Evolutionary conservation across 1,140 invertebrate species (phyloP).

Genomic region (Cephus cinctus): DNA sequence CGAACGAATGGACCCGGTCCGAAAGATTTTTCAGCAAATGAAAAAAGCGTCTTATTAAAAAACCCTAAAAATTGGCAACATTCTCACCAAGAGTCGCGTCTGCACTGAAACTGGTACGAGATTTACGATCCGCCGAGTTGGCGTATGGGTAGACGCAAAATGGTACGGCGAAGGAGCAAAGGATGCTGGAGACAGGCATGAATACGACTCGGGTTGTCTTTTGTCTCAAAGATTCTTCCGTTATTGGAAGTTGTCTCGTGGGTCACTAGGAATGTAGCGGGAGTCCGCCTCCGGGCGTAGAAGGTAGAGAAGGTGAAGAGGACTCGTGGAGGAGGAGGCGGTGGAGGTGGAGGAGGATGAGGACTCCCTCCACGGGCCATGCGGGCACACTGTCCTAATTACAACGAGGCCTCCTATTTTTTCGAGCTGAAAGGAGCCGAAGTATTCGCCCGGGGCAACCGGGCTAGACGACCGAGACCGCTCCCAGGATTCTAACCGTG

Average conservation of each 20-base stretch:
- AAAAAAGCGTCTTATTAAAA: no score
- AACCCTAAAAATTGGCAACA: no score
- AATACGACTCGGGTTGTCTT: no score
- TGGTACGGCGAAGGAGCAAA: no score
- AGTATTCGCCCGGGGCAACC: conserved; percentile 48
- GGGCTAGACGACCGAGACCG: conserved; percentile 42
- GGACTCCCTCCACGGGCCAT: conserved; percentile 41
- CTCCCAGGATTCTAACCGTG: conserved; percentile 30
- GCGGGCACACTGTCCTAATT: conserved; percentile 57
- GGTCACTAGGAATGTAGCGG: conserved; percentile 49
- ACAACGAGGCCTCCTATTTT: conserved; percentile 50
- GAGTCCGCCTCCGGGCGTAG: conserved; percentile 27
- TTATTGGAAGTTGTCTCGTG: conserved; percentile 37
- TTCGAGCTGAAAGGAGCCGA: conserved; percentile 49
- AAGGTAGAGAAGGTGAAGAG: conserved; percentile 24
- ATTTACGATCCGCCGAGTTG: no score
- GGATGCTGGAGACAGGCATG: no score
- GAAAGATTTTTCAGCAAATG: no score
- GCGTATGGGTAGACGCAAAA: no score
- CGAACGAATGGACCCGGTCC: no score
- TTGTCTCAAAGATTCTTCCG: no score
- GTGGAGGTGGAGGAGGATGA: conserved; percentile 30
- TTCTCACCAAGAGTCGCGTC: no score
- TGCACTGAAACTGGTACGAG: no score
- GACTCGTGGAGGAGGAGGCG: conserved; percentile 23